Percentiles rank a stretch among this genome's conserved stretches.
phyloP scores from a whole-genome alignment of 2,888 invertebrate species.

The Craniophora ligustri region DNA sequence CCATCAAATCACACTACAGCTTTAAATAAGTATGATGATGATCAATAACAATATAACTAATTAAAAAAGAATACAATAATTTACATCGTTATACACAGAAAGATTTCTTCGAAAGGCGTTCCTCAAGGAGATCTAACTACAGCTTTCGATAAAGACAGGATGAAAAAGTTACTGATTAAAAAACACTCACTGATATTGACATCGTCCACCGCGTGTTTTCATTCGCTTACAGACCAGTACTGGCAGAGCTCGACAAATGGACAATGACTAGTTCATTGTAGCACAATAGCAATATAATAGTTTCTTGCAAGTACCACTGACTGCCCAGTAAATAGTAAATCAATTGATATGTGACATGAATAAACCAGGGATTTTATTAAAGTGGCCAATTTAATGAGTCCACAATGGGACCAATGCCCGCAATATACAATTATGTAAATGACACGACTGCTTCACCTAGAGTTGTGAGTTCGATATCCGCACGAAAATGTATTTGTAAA shows the following conservation, averaged over 20 bases:
- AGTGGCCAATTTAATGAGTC: conserved; percentile 5
- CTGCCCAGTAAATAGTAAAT: conserved; percentile 38
- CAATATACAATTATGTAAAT: background rate
- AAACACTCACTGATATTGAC: conserved; percentile 30
- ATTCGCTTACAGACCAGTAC: conserved; percentile 27
- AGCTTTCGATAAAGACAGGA: too few species aligned
- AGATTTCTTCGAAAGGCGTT: too few species aligned
- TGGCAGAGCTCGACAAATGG: conserved; percentile 20
- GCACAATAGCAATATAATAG: conserved; percentile 27
- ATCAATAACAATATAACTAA: too few species aligned
- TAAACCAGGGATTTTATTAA: conserved; percentile 1
- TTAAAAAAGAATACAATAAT: too few species aligned
- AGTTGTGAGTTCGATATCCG: too few species aligned
- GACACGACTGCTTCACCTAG: too few species aligned
- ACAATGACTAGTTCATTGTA: conserved; percentile 41
- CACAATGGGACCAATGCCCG: background rate
- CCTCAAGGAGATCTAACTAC: too few species aligned
- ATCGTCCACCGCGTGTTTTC: conserved; percentile 13
- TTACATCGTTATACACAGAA: too few species aligned
- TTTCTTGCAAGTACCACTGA: conserved; percentile 10
- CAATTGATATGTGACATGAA: conserved; percentile 29
- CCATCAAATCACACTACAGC: too few species aligned
- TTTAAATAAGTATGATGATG: too few species aligned
- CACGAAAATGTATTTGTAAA: too few species aligned
- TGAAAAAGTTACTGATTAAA: too few species aligned